These are phyloP conservation scores for Ondatra zibethicus DNA, from an alignment of 2,113 vertebrate genomes.

Conservation along the genomic window DNA sequence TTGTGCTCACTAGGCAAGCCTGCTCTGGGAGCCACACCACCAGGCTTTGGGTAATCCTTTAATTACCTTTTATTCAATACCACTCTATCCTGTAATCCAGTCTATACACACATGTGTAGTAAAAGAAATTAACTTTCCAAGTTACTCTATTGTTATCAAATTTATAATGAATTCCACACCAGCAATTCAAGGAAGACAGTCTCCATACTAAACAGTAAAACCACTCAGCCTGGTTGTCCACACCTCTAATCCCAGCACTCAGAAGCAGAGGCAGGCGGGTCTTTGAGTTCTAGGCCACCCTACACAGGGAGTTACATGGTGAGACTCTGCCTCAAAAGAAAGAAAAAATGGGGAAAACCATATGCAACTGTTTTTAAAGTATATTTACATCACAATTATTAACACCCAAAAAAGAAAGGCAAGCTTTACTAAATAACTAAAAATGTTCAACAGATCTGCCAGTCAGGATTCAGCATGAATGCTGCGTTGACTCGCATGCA, in stretches of 20 bases:
- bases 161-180: background rate
- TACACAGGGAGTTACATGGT: background rate
- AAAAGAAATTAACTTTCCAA: conserved; percentile 8
- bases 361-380: conserved; percentile 20
- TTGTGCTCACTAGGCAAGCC: no score
- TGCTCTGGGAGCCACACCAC: no score
- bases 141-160: conserved; percentile 11
- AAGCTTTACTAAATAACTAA: background rate
- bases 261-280: background rate
- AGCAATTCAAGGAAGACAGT: conserved; percentile 40
- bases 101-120: background rate
- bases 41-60: no score
- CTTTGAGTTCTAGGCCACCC: background rate
- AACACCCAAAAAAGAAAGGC: conserved; percentile 13
- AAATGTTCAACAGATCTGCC: background rate
- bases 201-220: background rate
- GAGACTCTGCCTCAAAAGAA: background rate
- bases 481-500: background rate
- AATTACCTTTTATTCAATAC: background rate
- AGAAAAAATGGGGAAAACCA: background rate
- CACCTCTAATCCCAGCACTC: background rate
- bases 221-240: no score
- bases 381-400: conserved; percentile 36
- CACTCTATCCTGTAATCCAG: background rate
- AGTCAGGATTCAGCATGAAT: background rate